Percentiles rank a stretch among this genome's conserved stretches.
Evolutionary conservation across 2,797 vertebrate species (phyloP).

Genomic region (Rhynchotus rufescens): DNA sequence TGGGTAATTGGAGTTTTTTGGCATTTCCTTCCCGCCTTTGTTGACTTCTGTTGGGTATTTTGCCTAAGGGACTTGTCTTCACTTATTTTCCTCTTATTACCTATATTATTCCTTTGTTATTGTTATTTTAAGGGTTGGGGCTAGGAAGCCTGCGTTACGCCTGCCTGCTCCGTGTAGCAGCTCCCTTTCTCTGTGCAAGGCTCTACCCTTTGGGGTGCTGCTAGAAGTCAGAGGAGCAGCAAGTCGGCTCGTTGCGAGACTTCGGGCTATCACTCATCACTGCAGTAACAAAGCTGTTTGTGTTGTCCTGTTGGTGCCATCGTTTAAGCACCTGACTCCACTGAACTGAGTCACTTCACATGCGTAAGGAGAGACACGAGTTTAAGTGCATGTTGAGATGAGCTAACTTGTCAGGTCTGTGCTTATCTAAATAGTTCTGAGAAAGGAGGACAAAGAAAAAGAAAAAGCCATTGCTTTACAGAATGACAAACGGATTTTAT

Average conservation of each 20-base stretch:
- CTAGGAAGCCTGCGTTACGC: background rate
- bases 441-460: background rate
- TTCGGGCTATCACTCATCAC: background rate
- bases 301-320: background rate
- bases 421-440: constrained; percentile 45
- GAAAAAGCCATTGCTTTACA: background rate
- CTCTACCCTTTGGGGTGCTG: background rate
- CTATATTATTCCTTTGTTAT: background rate
- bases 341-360: constrained; percentile 3
- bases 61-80: background rate
- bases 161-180: background rate
- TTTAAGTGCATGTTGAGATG: constrained; percentile 28
- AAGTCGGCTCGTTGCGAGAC: background rate
- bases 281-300: constrained; percentile 5
- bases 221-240: background rate
- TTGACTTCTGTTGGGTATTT: background rate
- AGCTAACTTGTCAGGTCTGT: constrained; percentile 41
- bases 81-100: background rate
- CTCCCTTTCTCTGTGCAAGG: background rate
- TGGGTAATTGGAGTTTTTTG: background rate
- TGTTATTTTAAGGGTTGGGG: background rate
- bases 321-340: background rate
- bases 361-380: constrained; percentile 10
- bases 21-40: background rate
- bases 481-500: constrained; percentile 41